A percentile compares a stretch with the other conserved stretches of the same genome.
phyloP scores from a whole-genome alignment of 2,113 vertebrate genomes.

The Pteruthius melanotis region DNA sequence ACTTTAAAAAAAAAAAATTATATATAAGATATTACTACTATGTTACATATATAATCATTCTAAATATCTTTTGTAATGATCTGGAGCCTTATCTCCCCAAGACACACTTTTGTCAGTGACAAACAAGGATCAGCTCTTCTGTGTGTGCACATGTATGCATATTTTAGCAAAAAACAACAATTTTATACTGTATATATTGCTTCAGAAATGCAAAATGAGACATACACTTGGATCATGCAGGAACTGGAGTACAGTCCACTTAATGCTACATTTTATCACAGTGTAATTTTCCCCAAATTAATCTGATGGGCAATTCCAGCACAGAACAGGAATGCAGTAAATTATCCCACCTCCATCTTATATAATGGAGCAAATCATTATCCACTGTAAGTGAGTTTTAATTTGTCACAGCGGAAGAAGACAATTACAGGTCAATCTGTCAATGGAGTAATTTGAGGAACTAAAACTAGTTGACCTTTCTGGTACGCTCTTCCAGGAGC shows the following conservation, averaged over 20 bases:
- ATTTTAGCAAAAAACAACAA: constrained; percentile 61
- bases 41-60: not conserved
- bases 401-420: constrained; percentile 1
- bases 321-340: not conserved
- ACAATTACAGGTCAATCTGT: constrained; percentile 39
- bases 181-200: not conserved
- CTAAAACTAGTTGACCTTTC: constrained; percentile 24
- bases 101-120: not conserved
- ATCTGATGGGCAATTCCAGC: not conserved
- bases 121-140: not conserved
- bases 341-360: not conserved
- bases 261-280: not conserved
- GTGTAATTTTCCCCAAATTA: not conserved
- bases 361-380: constrained; percentile 24
- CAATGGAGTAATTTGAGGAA: constrained; percentile 5
- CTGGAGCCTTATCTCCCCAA: not conserved
- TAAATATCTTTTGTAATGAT: not conserved
- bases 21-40: not conserved
- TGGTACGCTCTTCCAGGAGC: not conserved
- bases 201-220: not conserved
- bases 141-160: not conserved
- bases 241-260: not conserved
- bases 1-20: not conserved
- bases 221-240: not conserved
- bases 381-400: constrained; percentile 11